Conservation (phyloP, 2,797 vertebrate genomes). For the Coregonus ussuriensis region DNA sequence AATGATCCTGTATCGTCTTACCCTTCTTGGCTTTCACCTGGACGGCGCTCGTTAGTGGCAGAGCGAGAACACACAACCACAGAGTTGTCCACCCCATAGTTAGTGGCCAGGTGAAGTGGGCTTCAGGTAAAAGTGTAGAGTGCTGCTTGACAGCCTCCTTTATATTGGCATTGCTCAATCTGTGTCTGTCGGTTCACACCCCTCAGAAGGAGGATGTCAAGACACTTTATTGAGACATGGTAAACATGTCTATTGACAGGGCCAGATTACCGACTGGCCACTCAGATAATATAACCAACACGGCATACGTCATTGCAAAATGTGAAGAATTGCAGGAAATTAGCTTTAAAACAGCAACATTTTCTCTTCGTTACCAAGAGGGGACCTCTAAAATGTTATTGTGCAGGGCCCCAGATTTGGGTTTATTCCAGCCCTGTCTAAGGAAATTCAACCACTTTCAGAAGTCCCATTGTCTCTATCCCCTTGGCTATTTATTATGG, state of each 20-base stretch:
- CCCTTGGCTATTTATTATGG: too few species aligned
- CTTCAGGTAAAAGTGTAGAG: conserved; percentile 33
- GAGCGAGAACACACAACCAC: conserved; percentile 57
- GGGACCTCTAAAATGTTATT: too few species aligned
- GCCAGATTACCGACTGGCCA: neutral
- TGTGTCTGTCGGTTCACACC: conserved; percentile 34
- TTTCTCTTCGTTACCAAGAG: too few species aligned
- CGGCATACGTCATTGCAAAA: too few species aligned
- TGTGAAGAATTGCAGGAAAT: too few species aligned
- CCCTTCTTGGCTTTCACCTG: conserved; percentile 50
- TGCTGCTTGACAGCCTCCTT: neutral
- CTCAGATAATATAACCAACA: neutral
- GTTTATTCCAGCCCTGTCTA: too few species aligned
- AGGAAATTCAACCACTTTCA: too few species aligned
- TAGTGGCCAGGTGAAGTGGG: conserved; percentile 12
- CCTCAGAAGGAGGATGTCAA: conserved; percentile 18
- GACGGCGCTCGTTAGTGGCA: conserved; percentile 37
- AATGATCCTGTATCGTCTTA: conserved; percentile 44
- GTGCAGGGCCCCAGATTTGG: too few species aligned
- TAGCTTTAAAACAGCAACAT: too few species aligned
- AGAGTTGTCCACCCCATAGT: conserved; percentile 62
- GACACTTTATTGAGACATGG: conserved; percentile 45
- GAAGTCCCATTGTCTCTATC: too few species aligned
- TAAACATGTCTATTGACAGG: conserved; percentile 32
- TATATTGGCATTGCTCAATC: conserved; percentile 13